Base-by-base conservation (phyloP, 2,113 vertebrate species). In the Butorides virescens region DNA sequence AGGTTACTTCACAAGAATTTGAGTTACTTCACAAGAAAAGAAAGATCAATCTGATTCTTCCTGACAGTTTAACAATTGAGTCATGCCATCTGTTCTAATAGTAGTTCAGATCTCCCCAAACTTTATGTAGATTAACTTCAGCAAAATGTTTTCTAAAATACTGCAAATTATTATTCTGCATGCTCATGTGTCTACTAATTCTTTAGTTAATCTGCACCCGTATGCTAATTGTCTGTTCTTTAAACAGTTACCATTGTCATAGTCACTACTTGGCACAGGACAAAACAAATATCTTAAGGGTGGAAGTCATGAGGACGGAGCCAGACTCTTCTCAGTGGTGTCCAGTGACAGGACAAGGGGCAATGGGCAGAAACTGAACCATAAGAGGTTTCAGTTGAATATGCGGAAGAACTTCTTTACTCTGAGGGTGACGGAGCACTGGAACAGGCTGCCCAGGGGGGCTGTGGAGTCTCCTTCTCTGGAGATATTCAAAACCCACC, bases 61-160 rank as follows among this genome's bases (percentile, higher is more conserved):
- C 70, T 96, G 90, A 95, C 65, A 91, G 76, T 94, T 97, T 91
- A 95, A 95, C 90, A 92, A 93, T 90, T 97, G 95, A 97, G 47
- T 94, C 94, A 96, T 80, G 34, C 39, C 27, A 66, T 83, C 53
- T 80, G 32, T 81, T 97, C 88, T 88, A 90, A 83, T 20, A 97
- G 68, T 68, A 86, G 73, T 42, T 93, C 74, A 63, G 21, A 71
- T 74, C 62, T 93, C 86, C 36, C 61, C 79, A 90, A 96, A 66
- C 59, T 93, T 93, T 73, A 49, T 91, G 55, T 85, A 72, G 53
- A 93, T 92, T 84, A 94, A 90, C 92, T 89, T 93, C 39, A 82
- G 26, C 27, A 91, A 96, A 96, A 78, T 78, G 47, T 88, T 77
- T 91, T 66, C 79, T 88, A 82, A 91, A 67, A 66, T 93, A 86